Conservation (phyloP, 2,113 vertebrate genomes). For the Eulemur macaco region DNA sequence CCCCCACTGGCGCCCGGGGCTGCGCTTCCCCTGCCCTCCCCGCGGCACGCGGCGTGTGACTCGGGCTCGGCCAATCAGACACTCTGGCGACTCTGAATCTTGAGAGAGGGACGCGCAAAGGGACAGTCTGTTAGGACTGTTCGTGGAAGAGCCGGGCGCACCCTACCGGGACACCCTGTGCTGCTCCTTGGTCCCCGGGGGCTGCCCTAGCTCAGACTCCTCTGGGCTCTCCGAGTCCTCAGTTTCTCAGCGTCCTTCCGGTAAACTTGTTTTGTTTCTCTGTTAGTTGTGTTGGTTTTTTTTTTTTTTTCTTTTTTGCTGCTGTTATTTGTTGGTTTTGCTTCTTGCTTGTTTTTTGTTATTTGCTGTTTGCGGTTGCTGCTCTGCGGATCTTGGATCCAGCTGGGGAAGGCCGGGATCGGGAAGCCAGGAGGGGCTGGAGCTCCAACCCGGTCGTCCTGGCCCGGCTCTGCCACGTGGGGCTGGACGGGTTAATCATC, state of each 20-base stretch:
- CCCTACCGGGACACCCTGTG: neutral
- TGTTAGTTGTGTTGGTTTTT: neutral
- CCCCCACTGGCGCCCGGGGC: neutral
- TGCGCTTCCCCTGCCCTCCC: no score
- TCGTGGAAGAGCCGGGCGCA: accelerated
- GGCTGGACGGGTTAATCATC: neutral
- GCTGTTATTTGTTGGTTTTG: neutral
- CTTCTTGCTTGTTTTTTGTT: neutral
- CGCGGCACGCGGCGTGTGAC: neutral
- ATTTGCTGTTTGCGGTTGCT: neutral
- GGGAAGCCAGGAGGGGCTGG: neutral
- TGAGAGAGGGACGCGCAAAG: neutral
- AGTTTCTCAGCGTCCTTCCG: no score
- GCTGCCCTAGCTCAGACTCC: neutral
- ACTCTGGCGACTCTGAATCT: neutral
- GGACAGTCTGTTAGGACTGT: no score
- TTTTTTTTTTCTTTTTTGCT: neutral
- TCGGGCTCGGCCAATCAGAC: neutral
- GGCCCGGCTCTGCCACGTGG: no score
- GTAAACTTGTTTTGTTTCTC: neutral
- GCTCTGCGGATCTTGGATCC: neutral
- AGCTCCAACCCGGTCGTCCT: neutral
- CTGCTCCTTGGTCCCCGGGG: no score
- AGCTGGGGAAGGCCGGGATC: neutral
- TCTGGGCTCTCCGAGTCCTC: neutral